Evolutionary conservation across 2,113 vertebrate genomes (phyloP).

Genomic region (Phyllostomus discolor): DNA sequence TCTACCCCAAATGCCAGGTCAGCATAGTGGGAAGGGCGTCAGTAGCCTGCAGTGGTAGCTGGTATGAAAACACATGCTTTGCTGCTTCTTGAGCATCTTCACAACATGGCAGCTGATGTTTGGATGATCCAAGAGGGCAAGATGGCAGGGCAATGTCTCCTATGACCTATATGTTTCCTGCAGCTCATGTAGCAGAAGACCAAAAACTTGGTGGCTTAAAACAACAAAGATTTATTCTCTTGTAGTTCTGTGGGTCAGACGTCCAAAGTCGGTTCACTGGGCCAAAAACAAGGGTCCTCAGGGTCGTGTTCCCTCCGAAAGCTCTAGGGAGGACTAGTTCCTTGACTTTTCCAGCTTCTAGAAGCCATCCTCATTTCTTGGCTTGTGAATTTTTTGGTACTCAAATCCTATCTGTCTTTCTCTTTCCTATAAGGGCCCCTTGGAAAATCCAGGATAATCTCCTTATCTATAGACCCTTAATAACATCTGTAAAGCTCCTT

Average conservation of each 20-base stretch:
- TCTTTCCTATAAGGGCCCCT: not conserved
- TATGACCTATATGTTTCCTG: not conserved
- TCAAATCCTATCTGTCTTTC: not conserved
- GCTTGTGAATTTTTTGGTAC: not conserved
- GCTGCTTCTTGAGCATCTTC: not conserved
- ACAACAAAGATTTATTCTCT: not conserved
- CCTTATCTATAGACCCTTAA: not conserved
- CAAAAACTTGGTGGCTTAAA: not conserved
- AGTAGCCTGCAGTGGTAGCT: not conserved
- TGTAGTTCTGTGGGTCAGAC: not conserved
- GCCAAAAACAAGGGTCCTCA: not conserved
- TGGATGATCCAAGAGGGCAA: not conserved
- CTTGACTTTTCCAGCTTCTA: not conserved
- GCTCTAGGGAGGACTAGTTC: not conserved
- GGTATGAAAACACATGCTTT: not conserved
- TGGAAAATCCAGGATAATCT: not conserved
- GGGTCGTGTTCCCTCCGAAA: not conserved
- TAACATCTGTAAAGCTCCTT: not conserved
- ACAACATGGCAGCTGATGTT: not conserved
- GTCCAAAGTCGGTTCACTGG: not conserved
- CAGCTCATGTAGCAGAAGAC: not conserved
- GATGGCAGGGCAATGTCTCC: not conserved
- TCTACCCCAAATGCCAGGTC: not conserved
- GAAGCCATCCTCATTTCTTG: not conserved
- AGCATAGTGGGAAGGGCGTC: not conserved